Evolutionary conservation across 2,113 vertebrate species (phyloP), one percentile per base, ranked within the genome.

Genomic region (Protomyctophum bolini): DNA sequence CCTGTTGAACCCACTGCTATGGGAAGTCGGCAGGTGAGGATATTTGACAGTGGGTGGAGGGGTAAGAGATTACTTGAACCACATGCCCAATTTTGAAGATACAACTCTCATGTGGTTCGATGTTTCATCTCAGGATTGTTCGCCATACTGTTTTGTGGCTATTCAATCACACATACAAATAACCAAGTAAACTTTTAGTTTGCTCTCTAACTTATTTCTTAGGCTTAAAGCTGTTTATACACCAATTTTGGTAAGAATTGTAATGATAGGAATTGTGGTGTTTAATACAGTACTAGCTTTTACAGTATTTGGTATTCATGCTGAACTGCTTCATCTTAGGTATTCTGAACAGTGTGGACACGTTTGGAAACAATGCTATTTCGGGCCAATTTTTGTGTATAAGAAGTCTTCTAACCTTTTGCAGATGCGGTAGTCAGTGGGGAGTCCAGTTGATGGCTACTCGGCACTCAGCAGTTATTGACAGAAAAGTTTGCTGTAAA

Each of bases 401-500:
- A 62, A n/a, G 61, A 68, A 56, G 58, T 41, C 21, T 4, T 68
- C 77, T 77, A 46, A 10, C 10, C 41, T 6, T 14, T 73, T 68
- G 76, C 55, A 41, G 11, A n/a, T 61, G 66, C 55, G 60, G 79
- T 66, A 82, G 74, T 79, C 82, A 81, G 81, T 75, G 73, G 77
- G 81, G 58, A 79, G 75, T 75, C 75, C 69, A 75, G 66, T 73
- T 73, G 64, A 29, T 64, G 78, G 60, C 51, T 68, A 57, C 41
- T 46, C 3, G 1, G 9, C 3, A 21, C 21, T 21, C 21, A 11
- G 63, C 46, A 76, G 45, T 54, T 57, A 58, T 15, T 74, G 56
- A 61, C 61, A 58, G 11, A 56, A 49, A 73, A 72, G 60, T 71
- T 76, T 58, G 41, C n/a, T 15, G 29, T 33, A 57, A 29, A 57